Percentiles rank a stretch among this genome's conserved stretches.
These are phyloP conservation scores for Nannoperca obscura DNA, from an alignment of 2,797 vertebrate species.

Conservation along the genomic window DNA sequence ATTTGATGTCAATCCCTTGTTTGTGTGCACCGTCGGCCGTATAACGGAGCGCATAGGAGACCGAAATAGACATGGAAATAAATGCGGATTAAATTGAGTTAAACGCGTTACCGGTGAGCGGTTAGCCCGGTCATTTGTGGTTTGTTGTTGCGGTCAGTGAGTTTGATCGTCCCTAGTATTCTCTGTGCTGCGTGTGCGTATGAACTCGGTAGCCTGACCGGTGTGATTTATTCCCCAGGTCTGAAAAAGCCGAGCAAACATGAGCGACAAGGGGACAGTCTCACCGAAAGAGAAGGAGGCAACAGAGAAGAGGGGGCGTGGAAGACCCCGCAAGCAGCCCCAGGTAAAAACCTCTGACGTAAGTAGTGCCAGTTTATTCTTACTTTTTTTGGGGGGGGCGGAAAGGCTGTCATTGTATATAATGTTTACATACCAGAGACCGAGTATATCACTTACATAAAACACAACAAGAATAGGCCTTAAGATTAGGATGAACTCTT, in stretches of 20 bases:
- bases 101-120: conserved; percentile 60
- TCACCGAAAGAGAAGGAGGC: conserved; percentile 93
- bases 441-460: neutral
- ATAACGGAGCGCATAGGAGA: conserved; percentile 46
- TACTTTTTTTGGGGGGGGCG: neutral
- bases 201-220: conserved; percentile 43
- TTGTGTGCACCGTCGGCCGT: conserved; percentile 39
- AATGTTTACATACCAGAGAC: neutral
- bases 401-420: neutral
- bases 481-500: neutral
- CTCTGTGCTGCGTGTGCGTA: conserved; percentile 1
- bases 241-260: conserved; percentile 78
- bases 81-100: conserved; percentile 74
- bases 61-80: conserved; percentile 73
- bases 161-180: conserved; percentile 42
- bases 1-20: conserved; percentile 44
- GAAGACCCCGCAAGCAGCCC: conserved; percentile 93
- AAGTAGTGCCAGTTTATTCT: conserved; percentile 37
- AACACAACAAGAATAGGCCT: neutral
- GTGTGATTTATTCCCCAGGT: conserved; percentile 63
- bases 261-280: conserved; percentile 95
- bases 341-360: conserved; percentile 82
- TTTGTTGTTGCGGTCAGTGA: conserved; percentile 50
- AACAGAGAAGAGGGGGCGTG: conserved; percentile 93
- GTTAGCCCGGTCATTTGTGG: conserved; percentile 37